Evolutionary conservation across 2,797 vertebrate genomes (phyloP).

Genomic region (Serranus cabrilla): DNA sequence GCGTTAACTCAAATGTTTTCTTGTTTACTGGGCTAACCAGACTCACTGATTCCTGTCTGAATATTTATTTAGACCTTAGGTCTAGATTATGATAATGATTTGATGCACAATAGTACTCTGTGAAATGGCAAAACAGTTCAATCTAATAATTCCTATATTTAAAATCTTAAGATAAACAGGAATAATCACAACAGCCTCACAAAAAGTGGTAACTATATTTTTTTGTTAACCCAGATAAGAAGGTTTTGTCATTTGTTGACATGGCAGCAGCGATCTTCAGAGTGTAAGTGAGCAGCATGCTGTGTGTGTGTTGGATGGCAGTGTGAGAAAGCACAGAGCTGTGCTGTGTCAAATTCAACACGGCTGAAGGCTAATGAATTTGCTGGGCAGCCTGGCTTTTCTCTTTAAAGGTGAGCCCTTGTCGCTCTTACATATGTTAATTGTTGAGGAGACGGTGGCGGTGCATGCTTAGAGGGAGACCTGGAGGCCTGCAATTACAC

Average conservation of each 20-base stretch:
- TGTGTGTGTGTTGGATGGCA: constrained; percentile 14
- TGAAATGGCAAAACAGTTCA: background rate
- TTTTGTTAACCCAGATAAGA: background rate
- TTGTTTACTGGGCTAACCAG: constrained; percentile 38
- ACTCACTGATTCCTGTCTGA: constrained; percentile 60
- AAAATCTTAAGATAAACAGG: background rate
- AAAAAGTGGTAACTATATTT: background rate
- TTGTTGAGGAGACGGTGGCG: constrained; percentile 46
- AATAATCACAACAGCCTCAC: background rate
- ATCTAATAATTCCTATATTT: background rate
- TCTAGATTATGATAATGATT: constrained; percentile 46
- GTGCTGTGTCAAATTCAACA: constrained; percentile 69
- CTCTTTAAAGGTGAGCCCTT: constrained; percentile 79
- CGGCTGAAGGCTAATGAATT: constrained; percentile 74
- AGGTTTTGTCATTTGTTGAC: background rate
- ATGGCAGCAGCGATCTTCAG: background rate
- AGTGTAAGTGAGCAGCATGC: constrained; percentile 34
- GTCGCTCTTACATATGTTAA: constrained; percentile 72
- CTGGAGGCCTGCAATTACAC: constrained; percentile 65
- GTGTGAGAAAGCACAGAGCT: constrained; percentile 63
- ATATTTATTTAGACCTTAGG: constrained; percentile 54
- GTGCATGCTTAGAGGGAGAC: constrained; percentile 39
- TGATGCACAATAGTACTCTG: background rate
- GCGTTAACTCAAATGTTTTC: constrained; percentile 45
- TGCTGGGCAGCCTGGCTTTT: constrained; percentile 67